Percentiles rank a stretch among this genome's conserved stretches.
Conservation (phyloP, 1,140 invertebrate genomes). For the Drosophila nigromelanica region DNA sequence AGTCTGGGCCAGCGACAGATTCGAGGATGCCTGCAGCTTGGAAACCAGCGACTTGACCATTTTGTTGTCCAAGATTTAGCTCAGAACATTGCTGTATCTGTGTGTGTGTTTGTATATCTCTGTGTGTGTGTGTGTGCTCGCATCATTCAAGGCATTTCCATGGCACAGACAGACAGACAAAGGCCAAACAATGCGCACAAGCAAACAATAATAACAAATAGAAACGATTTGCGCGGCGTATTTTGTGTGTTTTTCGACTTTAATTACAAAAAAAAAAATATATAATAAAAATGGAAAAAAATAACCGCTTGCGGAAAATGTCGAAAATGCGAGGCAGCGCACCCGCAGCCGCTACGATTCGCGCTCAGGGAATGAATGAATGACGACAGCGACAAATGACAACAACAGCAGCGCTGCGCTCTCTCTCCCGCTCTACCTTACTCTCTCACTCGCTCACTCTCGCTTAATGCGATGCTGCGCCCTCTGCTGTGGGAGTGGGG, state of each 20-base stretch:
- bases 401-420: conserved; percentile 11
- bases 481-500: conserved; percentile 38
- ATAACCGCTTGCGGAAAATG: conserved; percentile 29
- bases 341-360: conserved; percentile 30
- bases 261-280: conserved; percentile 55
- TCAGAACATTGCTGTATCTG: conserved; percentile 33
- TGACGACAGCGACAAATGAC: conserved; percentile 49
- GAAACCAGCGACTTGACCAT: conserved; percentile 83
- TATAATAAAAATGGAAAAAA: conserved; percentile 9
- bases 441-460: neutral
- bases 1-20: conserved; percentile 75
- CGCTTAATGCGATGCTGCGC: conserved; percentile 33
- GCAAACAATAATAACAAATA: conserved; percentile 49
- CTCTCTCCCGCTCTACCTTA: neutral
- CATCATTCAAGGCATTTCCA: conserved; percentile 55
- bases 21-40: conserved; percentile 78
- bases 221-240: conserved; percentile 57
- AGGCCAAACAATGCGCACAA: conserved; percentile 36
- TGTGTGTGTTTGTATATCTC: conserved; percentile 25
- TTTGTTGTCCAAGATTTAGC: conserved; percentile 20
- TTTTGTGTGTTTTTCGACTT: conserved; percentile 31
- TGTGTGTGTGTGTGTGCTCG: conserved; percentile 25
- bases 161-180: conserved; percentile 20
- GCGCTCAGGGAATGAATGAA: conserved; percentile 67
- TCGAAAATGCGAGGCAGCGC: conserved; percentile 20